Conservation (phyloP, 2,888 invertebrate genomes). For the Caenorhabditis doughertyi region DNA sequence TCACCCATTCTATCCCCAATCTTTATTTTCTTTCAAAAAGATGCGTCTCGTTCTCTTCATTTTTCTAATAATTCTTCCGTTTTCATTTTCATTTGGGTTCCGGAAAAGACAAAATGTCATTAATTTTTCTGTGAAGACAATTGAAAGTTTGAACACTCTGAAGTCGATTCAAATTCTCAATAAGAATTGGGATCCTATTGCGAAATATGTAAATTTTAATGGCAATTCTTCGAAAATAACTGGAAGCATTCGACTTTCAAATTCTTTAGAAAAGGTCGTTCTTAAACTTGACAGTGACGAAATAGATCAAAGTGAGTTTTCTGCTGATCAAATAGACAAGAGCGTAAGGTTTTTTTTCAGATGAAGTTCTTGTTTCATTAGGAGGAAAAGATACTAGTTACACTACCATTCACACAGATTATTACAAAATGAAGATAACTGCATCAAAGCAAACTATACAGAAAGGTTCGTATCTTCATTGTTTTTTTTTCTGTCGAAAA, state of each 20-base stretch:
- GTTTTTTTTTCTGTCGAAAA: background rate
- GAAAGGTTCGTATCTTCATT: background rate
- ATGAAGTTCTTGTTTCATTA: conserved; percentile 27
- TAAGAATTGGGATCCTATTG: conserved; percentile 19
- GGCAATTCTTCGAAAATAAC: conserved; percentile 2
- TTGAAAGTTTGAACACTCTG: background rate
- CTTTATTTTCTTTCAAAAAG: conserved; percentile 1
- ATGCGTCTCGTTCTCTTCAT: background rate
- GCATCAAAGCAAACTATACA: conserved; percentile 5
- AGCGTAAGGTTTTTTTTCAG: too few relatives aligned
- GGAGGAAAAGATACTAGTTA: background rate
- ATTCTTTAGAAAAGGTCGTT: conserved; percentile 4
- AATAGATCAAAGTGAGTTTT: conserved; percentile 25
- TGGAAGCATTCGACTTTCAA: background rate
- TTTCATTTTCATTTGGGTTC: background rate
- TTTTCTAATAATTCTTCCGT: conserved; percentile 4
- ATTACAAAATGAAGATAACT: conserved; percentile 42
- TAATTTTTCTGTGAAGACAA: conserved; percentile 21
- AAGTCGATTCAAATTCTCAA: conserved; percentile 10
- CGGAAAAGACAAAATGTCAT: conserved; percentile 9
- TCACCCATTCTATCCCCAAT: background rate
- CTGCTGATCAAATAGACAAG: background rate
- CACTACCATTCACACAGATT: conserved; percentile 28
- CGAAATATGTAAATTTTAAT: conserved; percentile 26
- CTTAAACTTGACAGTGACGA: conserved; percentile 2